Evolutionary conservation across 2,113 vertebrate genomes (phyloP).

Genomic region (Cebidichthys violaceus): DNA sequence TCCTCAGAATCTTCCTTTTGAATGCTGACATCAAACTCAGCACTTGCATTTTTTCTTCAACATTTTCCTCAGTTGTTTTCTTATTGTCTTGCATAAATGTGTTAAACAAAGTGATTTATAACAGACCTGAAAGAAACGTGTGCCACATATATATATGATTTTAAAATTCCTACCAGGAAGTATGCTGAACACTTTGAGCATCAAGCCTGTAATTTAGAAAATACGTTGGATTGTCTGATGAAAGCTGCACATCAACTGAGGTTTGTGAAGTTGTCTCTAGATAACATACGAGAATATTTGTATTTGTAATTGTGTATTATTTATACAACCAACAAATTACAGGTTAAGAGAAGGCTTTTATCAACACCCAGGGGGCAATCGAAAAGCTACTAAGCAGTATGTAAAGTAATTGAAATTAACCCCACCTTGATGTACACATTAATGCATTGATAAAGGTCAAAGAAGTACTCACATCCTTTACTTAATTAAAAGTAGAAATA

Average conservation of each 20-base stretch:
- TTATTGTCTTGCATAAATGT: background rate
- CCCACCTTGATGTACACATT: no score
- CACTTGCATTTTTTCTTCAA: no score
- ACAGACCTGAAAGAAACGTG: background rate
- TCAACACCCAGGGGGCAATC: no score
- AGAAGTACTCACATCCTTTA: background rate
- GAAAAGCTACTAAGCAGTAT: no score
- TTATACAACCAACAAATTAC: background rate
- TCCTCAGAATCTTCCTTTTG: background rate
- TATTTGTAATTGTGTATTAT: background rate
- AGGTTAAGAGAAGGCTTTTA: no score
- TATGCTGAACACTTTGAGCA: background rate
- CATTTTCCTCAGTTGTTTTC: background rate
- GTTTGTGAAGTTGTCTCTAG: no score
- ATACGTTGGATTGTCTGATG: background rate
- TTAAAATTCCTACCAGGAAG: background rate
- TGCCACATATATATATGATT: background rate
- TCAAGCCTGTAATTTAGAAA: background rate
- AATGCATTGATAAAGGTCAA: no score
- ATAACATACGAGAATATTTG: no score
- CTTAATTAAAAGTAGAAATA: background rate
- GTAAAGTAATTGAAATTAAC: no score
- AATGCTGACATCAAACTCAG: background rate
- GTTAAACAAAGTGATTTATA: background rate
- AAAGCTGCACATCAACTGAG: background rate